Conservation (phyloP, 2,797 vertebrate species). For the Pristis pectinata region DNA sequence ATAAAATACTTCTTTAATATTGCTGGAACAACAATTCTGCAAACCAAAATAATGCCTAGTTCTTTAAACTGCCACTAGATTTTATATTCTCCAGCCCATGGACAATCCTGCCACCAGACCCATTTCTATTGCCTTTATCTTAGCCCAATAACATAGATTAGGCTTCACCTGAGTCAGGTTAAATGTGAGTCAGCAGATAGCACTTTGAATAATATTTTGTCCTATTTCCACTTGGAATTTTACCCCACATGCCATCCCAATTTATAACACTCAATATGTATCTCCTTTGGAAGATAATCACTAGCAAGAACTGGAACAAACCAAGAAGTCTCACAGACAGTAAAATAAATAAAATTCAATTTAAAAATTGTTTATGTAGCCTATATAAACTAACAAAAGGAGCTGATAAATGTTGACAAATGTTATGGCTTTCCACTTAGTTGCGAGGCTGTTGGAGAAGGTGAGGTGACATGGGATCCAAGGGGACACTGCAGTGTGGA, state of each 20-base stretch:
- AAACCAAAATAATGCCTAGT: no score
- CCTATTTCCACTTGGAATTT: background rate
- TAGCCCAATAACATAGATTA: background rate
- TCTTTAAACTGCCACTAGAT: no score
- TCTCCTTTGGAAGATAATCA: background rate
- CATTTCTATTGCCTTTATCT: background rate
- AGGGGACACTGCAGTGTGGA: no score
- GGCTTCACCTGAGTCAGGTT: background rate
- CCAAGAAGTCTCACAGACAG: background rate
- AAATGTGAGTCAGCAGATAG: background rate
- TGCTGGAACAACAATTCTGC: no score
- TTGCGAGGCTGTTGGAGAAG: no score
- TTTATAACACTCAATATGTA: background rate
- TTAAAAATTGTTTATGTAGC: background rate
- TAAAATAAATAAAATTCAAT: background rate
- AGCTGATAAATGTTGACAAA: background rate
- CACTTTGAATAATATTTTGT: background rate
- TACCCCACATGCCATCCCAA: background rate
- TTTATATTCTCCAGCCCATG: background rate
- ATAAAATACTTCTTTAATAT: no score
- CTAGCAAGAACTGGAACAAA: background rate
- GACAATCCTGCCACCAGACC: background rate
- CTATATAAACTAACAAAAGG: background rate
- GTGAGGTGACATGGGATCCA: no score
- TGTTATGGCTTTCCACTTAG: background rate